A percentile compares a stretch with the other conserved stretches of the same genome.
Conservation (phyloP, 37 sponge, comb jelly and placozoan genomes). For the Cliona cf. orientalis region DNA sequence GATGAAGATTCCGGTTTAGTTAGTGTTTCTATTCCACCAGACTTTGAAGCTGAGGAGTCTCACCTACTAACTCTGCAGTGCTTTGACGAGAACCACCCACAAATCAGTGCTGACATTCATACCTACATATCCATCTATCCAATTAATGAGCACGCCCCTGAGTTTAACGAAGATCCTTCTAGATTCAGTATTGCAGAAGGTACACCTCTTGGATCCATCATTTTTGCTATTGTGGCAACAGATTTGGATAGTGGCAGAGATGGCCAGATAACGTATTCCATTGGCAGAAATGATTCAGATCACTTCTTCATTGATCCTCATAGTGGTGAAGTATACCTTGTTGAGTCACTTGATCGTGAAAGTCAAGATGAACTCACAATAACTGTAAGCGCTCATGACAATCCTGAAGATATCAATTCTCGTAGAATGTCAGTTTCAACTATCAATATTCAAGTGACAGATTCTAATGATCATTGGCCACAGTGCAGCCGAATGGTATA, state of each 20-base stretch:
- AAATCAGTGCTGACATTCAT: background rate
- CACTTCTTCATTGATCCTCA: background rate
- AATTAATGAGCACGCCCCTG: background rate
- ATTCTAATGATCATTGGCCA: conserved; percentile 7
- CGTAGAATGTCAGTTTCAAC: background rate
- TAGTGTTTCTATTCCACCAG: background rate
- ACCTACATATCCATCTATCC: background rate
- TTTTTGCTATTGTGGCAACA: background rate
- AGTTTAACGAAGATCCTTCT: background rate
- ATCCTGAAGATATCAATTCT: background rate
- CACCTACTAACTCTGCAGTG: background rate
- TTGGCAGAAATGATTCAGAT: background rate
- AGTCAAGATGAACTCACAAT: background rate
- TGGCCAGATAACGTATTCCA: background rate
- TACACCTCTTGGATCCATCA: background rate
- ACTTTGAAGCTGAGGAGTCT: background rate
- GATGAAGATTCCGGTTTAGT: background rate
- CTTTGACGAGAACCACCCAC: background rate
- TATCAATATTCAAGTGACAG: background rate
- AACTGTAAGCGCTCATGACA: background rate
- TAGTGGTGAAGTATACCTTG: background rate
- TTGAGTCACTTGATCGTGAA: background rate
- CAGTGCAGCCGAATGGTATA: background rate
- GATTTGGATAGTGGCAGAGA: conserved; percentile 1
- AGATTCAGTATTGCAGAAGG: background rate